Evolutionary conservation across 92 coral and sea anemone genomes (phyloP).

Genomic region (Epizoanthus rinbou): DNA sequence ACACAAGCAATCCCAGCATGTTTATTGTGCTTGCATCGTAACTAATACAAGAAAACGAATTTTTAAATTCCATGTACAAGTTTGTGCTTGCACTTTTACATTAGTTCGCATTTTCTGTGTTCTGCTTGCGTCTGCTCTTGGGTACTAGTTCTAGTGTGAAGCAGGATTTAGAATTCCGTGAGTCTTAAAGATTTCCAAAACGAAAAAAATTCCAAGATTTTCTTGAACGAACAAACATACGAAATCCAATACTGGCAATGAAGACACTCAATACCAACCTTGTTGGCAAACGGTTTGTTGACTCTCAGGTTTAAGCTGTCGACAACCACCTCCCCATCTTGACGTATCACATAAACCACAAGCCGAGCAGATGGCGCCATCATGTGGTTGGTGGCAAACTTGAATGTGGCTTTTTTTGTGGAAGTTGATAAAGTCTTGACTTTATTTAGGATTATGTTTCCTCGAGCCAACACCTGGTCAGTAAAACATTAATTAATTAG

Average conservation of each 20-base stretch:
- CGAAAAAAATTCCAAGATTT: background rate
- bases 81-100: no score
- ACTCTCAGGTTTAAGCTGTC: conserved; percentile 81
- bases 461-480: conserved; percentile 80
- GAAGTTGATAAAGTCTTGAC: conserved; percentile 40
- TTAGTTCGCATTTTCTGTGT: no score
- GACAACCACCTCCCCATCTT: conserved; percentile 84
- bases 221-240: background rate
- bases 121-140: no score
- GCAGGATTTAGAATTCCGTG: no score
- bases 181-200: no score
- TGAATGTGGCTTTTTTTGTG: conserved; percentile 61
- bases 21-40: no score
- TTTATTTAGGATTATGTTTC: conserved; percentile 58
- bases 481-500: background rate
- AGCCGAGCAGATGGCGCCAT: conserved; percentile 92
- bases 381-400: conserved; percentile 47
- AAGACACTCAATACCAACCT: conserved; percentile 49
- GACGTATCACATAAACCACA: conserved; percentile 73
- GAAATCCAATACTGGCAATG: background rate
- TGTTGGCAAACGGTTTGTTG: conserved; percentile 83
- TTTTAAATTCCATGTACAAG: no score
- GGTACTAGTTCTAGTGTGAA: no score
- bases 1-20: no score
- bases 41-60: no score